Conservation (phyloP, 2,113 vertebrate genomes). For the Python bivittatus region DNA sequence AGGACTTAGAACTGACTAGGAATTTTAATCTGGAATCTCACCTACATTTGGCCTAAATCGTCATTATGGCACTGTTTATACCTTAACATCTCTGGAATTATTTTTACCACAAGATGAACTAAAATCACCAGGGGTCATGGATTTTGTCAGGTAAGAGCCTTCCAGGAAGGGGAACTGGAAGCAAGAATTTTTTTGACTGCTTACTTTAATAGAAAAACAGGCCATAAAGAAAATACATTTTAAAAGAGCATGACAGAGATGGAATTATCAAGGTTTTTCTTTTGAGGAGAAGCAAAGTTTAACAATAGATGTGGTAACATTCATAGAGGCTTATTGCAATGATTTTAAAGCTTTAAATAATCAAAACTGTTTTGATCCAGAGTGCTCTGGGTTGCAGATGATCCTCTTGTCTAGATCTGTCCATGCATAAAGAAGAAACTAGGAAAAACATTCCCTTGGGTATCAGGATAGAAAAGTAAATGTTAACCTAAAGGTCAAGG, state of each 20-base stretch:
- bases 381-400: background rate
- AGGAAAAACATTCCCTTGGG: background rate
- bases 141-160: background rate
- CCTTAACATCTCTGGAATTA: background rate
- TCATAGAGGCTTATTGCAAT: background rate
- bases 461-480: background rate
- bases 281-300: background rate
- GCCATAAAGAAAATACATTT: background rate
- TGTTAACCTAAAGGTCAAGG: background rate
- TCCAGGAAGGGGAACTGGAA: background rate
- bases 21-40: background rate
- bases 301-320: background rate
- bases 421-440: background rate
- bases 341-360: background rate
- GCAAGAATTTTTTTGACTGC: background rate
- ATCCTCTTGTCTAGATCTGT: background rate
- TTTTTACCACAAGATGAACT: background rate
- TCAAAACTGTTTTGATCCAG: background rate
- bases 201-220: background rate
- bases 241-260: background rate
- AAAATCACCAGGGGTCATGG: background rate
- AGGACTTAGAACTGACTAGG: background rate
- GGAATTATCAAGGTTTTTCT: background rate
- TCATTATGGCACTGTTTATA: background rate
- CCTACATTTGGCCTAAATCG: background rate